These are phyloP conservation scores for Nestor notabilis DNA, from an alignment of 2,113 vertebrate species.

Conservation along the genomic window DNA sequence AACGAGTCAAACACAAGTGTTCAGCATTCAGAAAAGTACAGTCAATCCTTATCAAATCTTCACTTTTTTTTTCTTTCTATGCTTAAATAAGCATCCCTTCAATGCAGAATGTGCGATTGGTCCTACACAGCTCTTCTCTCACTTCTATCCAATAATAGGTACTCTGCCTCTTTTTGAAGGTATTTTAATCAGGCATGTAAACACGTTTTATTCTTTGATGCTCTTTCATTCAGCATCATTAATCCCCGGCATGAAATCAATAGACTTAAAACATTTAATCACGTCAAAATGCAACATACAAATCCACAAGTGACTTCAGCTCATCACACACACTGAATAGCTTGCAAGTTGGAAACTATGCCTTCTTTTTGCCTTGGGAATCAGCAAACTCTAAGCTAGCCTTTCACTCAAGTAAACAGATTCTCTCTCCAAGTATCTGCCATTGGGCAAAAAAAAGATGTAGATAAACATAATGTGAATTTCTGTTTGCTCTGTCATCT, in stretches of 20 bases:
- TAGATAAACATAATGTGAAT: not conserved
- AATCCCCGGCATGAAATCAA: slow-evolving; percentile 71
- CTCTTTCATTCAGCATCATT: slow-evolving; percentile 66
- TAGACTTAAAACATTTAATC: slow-evolving; percentile 69
- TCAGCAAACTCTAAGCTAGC: not conserved
- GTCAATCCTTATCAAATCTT: slow-evolving; percentile 46
- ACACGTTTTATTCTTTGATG: slow-evolving; percentile 56
- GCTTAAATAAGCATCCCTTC: not conserved
- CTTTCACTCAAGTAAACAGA: slow-evolving; percentile 19
- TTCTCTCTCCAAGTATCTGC: not conserved
- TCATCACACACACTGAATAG: slow-evolving; percentile 29
- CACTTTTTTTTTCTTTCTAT: not conserved
- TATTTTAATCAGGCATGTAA: slow-evolving; percentile 61
- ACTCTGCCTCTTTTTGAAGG: not conserved
- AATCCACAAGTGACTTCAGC: slow-evolving; percentile 54
- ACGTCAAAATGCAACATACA: slow-evolving; percentile 46
- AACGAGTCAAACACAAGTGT: not conserved
- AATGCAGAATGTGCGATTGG: not conserved
- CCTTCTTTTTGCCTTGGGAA: not conserved
- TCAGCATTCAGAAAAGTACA: slow-evolving; percentile 25
- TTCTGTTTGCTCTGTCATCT: not conserved
- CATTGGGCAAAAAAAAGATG: not conserved
- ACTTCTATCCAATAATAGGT: slow-evolving; percentile 23
- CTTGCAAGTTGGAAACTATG: not conserved
- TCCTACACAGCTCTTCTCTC: not conserved